Evolutionary conservation across 2,888 invertebrate species (phyloP).

Genomic region (Synanthedon andrenaeformis): DNA sequence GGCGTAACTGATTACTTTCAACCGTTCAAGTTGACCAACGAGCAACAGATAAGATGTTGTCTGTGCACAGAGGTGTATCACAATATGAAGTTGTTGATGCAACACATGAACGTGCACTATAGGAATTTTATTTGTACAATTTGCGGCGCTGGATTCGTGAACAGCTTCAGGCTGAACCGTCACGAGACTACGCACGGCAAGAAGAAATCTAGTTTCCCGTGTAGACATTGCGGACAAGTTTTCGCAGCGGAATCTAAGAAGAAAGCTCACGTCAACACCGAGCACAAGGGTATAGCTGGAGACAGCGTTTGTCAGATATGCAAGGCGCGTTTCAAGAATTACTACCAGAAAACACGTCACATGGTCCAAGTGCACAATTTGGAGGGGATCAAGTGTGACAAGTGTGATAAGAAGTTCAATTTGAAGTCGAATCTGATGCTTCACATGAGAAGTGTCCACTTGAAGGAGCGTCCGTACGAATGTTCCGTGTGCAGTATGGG

Average conservation of each 20-base stretch:
- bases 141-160: slow-evolving; percentile 59
- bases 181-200: slow-evolving; percentile 54
- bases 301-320: slow-evolving; percentile 60
- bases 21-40: slow-evolving; percentile 43
- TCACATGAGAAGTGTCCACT: slow-evolving; percentile 53
- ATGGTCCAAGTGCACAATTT: slow-evolving; percentile 58
- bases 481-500: slow-evolving; percentile 60
- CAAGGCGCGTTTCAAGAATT: slow-evolving; percentile 56
- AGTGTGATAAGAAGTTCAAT: slow-evolving; percentile 59
- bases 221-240: slow-evolving; percentile 44
- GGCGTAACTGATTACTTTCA: slow-evolving; percentile 51
- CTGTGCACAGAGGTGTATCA: slow-evolving; percentile 47
- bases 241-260: slow-evolving; percentile 53
- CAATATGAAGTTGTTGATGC: slow-evolving; percentile 55
- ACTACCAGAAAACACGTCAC: slow-evolving; percentile 57
- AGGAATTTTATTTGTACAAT: slow-evolving; percentile 57
- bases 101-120: slow-evolving; percentile 59
- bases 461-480: slow-evolving; percentile 54
- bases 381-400: slow-evolving; percentile 52
- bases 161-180: slow-evolving; percentile 43
- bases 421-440: slow-evolving; percentile 47
- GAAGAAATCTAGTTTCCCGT: slow-evolving; percentile 50
- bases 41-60: slow-evolving; percentile 48
- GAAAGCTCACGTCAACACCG: slow-evolving; percentile 52
- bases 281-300: slow-evolving; percentile 56